Evolutionary conservation across 2,113 vertebrate species (phyloP).

Genomic region (Austrofundulus limnaeus): DNA sequence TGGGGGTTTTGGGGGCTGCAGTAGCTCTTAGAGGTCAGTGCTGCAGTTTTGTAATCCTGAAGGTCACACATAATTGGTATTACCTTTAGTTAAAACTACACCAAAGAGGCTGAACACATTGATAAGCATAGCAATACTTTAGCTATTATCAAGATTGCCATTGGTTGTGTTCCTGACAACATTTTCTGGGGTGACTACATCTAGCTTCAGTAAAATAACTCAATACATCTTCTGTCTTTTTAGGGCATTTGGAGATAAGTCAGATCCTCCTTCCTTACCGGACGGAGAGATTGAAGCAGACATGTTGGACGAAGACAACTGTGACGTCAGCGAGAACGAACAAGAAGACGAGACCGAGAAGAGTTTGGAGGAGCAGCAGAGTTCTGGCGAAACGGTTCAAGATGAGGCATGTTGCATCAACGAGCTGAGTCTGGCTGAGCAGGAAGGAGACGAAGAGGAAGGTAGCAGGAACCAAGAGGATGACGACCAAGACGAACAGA

Average conservation of each 20-base stretch:
- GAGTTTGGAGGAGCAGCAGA: constrained; percentile 41
- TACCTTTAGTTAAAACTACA: too few species aligned
- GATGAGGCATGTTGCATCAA: constrained; percentile 57
- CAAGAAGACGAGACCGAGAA: constrained; percentile 39
- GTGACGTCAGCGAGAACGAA: constrained; percentile 26
- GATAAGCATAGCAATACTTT: not conserved
- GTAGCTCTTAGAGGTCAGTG: too few species aligned
- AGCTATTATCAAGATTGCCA: not conserved
- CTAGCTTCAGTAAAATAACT: not conserved
- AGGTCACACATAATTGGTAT: too few species aligned
- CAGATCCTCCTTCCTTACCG: constrained; percentile 83
- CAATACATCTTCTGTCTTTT: not conserved
- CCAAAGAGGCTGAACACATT: too few species aligned
- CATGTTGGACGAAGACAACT: constrained; percentile 37
- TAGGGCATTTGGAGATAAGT: constrained; percentile 93
- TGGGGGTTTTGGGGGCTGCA: too few species aligned
- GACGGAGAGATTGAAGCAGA: constrained; percentile 57
- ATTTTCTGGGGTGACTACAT: not conserved
- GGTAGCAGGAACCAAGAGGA: constrained; percentile 40
- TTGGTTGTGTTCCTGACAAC: not conserved
- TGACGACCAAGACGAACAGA: constrained; percentile 66
- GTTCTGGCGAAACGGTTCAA: not conserved
- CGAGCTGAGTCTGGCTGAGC: constrained; percentile 58
- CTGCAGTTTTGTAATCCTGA: too few species aligned
- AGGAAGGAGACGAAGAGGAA: constrained; percentile 40